Base-by-base conservation (phyloP, 2,888 invertebrate species). In the Leptopilina syphax region DNA sequence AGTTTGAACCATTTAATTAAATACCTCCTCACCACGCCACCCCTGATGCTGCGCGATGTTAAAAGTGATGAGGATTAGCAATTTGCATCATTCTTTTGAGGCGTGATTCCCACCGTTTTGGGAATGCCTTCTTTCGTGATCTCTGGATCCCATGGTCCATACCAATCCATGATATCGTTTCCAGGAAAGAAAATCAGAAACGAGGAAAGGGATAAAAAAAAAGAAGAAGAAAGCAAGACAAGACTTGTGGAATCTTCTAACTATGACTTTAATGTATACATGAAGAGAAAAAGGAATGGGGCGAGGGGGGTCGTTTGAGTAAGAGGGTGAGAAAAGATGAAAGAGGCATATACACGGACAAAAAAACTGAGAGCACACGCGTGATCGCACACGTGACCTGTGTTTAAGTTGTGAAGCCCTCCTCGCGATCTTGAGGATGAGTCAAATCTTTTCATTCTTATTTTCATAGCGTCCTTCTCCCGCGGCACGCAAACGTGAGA, bases 401-500 rank as follows among this genome's bases (percentile, higher is more conserved):
- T 90, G 86, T 91, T 91, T 91, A 91, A 90, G 88, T 85, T 81
- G 80, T 83, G 78, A 84, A 81, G 77, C 79, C 78, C 81, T 76
- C 66, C 81, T 86, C 88, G 85, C 86, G 79, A 81, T 84, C 85
- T 83, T 84, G 85, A 86, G 86, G 86, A 86, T 84, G 85, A 84
- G 81, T 77, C 80, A 80, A 81, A 79, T 79, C 60, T 79, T 81
- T 81, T 81, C 80, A 81, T 82, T 85, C 82, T 84, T 84, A 81
- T 85, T 85, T 84, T 81, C 80, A 81, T 77, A 83, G 73, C 78
- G 83, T 85, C 86, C 84, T 82, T 79, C 83, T 81, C 79, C 80
- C 78, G 70, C 83, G 83, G 86, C 89, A 86, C 88, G 88, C 88
- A 83, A 89, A 89, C 89, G 89, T 89, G 89, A 90, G 89, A 89